Conservation (phyloP, 2,888 invertebrate genomes). For the Tholera decimalis region DNA sequence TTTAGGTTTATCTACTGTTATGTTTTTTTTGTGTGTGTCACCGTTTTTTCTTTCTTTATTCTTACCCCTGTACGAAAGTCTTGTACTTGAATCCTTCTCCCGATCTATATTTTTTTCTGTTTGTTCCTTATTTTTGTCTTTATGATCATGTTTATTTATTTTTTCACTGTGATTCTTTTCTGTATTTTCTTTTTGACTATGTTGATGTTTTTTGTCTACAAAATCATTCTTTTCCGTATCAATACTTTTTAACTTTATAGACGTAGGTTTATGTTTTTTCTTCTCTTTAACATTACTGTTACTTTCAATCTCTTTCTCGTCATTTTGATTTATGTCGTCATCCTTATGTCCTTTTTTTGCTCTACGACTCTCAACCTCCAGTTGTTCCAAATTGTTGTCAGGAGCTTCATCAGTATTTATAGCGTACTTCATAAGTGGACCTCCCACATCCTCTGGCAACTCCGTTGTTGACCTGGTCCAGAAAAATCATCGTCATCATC, state of each 20-base stretch:
- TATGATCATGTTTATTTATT: background rate
- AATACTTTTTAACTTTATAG: background rate
- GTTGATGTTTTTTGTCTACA: background rate
- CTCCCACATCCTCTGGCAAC: background rate
- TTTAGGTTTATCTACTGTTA: background rate
- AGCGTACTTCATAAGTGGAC: background rate
- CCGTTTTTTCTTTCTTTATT: background rate
- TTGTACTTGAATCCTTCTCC: background rate
- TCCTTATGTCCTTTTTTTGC: background rate
- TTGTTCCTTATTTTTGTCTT: background rate
- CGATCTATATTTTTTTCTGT: background rate
- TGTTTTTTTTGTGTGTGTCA: background rate
- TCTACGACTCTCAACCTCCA: background rate
- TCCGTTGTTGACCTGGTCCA: constrained; percentile 41
- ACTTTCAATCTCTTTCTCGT: background rate
- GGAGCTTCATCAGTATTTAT: background rate
- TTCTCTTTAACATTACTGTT: background rate
- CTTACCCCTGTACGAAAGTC: background rate
- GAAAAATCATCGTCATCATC: constrained; percentile 49
- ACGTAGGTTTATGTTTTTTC: background rate
- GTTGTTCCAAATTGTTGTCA: constrained; percentile 1
- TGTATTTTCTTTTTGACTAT: background rate
- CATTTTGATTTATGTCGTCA: background rate
- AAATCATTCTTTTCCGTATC: background rate
- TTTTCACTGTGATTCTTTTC: background rate